Percentiles rank a stretch among this genome's conserved stretches.
Evolutionary conservation across 2,113 vertebrate genomes (phyloP).

Genomic region (Macroglossus sobrinus): DNA sequence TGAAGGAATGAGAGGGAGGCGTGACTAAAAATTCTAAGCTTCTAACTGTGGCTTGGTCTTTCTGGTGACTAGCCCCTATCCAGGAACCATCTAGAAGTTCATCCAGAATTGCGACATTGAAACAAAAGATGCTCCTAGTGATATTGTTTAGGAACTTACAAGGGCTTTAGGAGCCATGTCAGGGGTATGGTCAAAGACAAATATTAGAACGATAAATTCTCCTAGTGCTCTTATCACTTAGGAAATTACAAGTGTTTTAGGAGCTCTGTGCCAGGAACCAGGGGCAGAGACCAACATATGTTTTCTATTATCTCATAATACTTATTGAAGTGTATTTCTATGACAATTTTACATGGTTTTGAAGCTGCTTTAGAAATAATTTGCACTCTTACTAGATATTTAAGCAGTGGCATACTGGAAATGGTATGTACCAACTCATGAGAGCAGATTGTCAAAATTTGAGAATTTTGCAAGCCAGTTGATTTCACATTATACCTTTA

Average conservation of each 20-base stretch:
- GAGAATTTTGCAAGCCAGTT: not conserved
- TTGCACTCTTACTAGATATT: not conserved
- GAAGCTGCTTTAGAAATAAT: not conserved
- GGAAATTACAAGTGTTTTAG: not conserved
- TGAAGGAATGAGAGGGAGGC: too few species aligned
- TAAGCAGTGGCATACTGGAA: not conserved
- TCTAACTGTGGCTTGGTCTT: too few species aligned
- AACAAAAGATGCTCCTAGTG: too few species aligned
- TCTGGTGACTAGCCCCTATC: too few species aligned
- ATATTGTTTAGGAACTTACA: too few species aligned
- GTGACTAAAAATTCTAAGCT: too few species aligned
- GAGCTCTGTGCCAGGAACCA: not conserved
- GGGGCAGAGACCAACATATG: not conserved
- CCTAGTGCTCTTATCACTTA: too few species aligned
- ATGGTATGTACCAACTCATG: not conserved
- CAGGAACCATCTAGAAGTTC: too few species aligned
- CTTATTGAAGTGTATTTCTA: slow-evolving; percentile 4
- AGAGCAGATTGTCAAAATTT: not conserved
- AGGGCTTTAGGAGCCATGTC: too few species aligned
- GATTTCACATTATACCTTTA: not conserved
- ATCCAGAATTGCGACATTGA: too few species aligned
- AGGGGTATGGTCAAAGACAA: too few species aligned
- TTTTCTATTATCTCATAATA: not conserved
- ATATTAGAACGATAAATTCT: too few species aligned
- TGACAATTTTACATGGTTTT: not conserved